A percentile compares a stretch with the other conserved stretches of the same genome.
Conservation (phyloP, 2,888 invertebrate species). For the Hoplodrina blanda region DNA sequence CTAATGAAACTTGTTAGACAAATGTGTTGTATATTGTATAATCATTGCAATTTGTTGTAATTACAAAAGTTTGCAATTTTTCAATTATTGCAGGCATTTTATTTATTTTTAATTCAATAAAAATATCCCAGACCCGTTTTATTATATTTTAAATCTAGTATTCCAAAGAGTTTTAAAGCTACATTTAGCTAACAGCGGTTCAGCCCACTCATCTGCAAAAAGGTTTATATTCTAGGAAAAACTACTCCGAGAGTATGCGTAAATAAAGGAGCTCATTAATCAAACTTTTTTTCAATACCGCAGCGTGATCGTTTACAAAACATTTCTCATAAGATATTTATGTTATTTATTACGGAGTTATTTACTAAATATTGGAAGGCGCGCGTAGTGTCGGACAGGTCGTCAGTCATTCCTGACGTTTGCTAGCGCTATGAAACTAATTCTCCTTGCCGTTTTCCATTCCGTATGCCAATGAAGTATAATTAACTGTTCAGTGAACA, state of each 20-base stretch:
- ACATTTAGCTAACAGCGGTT: neutral
- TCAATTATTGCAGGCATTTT: neutral
- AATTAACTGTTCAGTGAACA: constrained; percentile 59
- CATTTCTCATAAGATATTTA: constrained; percentile 53
- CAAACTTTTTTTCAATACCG: constrained; percentile 49
- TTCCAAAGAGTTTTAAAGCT: neutral
- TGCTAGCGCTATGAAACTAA: constrained; percentile 38
- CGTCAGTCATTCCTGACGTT: constrained; percentile 48
- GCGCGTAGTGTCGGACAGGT: constrained; percentile 45
- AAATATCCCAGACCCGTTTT: neutral
- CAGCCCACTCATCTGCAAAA: constrained; percentile 21
- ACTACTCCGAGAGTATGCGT: constrained; percentile 17
- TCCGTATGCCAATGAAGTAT: constrained; percentile 58
- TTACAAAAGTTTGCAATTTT: too few relatives aligned
- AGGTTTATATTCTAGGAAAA: constrained; percentile 14
- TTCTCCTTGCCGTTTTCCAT: constrained; percentile 51
- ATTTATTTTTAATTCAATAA: too few relatives aligned
- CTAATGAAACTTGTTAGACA: neutral
- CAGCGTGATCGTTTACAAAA: constrained; percentile 42
- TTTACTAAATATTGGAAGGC: constrained; percentile 47
- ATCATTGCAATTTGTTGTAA: too few relatives aligned
- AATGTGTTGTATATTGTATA: neutral
- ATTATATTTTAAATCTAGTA: neutral
- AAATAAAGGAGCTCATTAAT: constrained; percentile 45
- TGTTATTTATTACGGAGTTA: constrained; percentile 56